Conservation (phyloP, 2,797 vertebrate genomes). For the Arremon brunneinucha region DNA sequence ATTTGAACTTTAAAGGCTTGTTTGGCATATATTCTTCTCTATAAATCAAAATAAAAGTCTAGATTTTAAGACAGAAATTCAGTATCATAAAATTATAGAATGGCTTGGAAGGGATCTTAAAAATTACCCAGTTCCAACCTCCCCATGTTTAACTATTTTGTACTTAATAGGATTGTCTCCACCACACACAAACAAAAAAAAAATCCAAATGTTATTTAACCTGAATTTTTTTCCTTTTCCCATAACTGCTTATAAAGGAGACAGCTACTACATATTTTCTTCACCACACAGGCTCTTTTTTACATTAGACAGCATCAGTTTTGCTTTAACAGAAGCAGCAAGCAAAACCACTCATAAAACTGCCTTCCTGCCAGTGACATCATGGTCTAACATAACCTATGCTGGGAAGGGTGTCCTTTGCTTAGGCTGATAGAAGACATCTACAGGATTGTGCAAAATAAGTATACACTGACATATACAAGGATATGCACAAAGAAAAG, state of each 20-base stretch:
- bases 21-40: background rate
- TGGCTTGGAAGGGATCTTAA: background rate
- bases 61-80: background rate
- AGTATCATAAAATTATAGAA: background rate
- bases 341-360: constrained; percentile 66
- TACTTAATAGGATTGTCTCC: background rate
- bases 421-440: background rate
- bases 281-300: constrained; percentile 26
- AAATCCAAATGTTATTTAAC: background rate
- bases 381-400: background rate
- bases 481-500: background rate
- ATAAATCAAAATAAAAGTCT: background rate
- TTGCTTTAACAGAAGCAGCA: constrained; percentile 42
- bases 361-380: constrained; percentile 64
- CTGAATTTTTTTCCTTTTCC: background rate
- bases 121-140: background rate
- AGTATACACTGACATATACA: background rate
- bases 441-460: background rate
- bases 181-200: background rate
- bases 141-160: background rate
- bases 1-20: background rate
- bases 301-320: constrained; percentile 40
- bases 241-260: background rate
- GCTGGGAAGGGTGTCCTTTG: constrained; percentile 42
- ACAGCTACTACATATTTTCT: constrained; percentile 1